Evolutionary conservation across 2,113 vertebrate genomes (phyloP).

Genomic region (Notothenia rossii): DNA sequence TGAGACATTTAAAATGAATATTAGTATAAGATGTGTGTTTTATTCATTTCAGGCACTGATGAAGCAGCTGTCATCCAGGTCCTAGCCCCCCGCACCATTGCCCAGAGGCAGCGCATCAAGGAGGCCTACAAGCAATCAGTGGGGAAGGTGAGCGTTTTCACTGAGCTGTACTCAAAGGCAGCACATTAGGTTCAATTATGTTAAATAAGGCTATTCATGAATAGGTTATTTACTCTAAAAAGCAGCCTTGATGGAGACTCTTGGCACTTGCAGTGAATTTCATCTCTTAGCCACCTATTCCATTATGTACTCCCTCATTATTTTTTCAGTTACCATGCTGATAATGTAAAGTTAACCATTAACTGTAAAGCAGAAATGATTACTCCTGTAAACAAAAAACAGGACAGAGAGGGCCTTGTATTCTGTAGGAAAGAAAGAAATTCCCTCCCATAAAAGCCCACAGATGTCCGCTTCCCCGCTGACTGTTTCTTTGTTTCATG

Average conservation of each 20-base stretch:
- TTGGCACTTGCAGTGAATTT: not conserved
- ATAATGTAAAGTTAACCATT: conserved; percentile 67
- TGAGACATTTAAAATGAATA: not conserved
- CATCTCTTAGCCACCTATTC: not conserved
- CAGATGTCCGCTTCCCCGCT: not conserved
- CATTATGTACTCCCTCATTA: not conserved
- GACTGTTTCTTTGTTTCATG: conserved; percentile 17
- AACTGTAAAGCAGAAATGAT: conserved; percentile 45
- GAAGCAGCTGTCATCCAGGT: conserved; percentile 87
- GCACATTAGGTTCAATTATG: too few relatives aligned
- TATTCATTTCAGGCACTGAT: conserved; percentile 87
- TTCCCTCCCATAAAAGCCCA: not conserved
- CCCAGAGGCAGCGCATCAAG: conserved; percentile 94
- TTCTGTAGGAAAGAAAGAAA: conserved; percentile 10
- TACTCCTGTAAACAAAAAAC: conserved; percentile 7
- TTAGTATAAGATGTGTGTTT: not conserved
- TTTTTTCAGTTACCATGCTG: not conserved
- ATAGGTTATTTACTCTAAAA: not conserved
- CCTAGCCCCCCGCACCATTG: conserved; percentile 84
- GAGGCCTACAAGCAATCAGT: conserved; percentile 88
- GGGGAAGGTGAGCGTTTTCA: conserved; percentile 88
- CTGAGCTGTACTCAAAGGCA: not conserved
- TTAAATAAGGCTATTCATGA: too few relatives aligned
- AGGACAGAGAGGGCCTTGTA: conserved; percentile 33
- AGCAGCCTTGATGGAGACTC: not conserved